Conservation (phyloP, 1,140 invertebrate species). For the Popillia japonica region DNA sequence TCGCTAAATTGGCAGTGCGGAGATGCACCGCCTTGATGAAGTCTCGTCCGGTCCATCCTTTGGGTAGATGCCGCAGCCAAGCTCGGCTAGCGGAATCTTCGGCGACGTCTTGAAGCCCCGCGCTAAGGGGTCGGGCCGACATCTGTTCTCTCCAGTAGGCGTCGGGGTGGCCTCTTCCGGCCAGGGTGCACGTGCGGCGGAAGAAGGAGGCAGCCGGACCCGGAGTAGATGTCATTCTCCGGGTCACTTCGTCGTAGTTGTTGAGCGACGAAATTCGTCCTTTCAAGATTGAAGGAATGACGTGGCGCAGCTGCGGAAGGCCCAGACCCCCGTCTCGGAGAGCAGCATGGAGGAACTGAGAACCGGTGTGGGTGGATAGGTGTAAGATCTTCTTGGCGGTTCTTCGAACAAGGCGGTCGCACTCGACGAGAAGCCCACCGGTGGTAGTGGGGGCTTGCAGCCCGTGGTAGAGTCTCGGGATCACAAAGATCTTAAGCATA, state of each 20-base stretch:
- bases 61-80: neutral
- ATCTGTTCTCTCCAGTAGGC: too few relatives aligned
- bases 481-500: slow-evolving; percentile 39
- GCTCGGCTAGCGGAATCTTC: slow-evolving; percentile 36
- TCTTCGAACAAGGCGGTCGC: slow-evolving; percentile 43
- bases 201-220: neutral
- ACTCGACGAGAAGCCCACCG: slow-evolving; percentile 18
- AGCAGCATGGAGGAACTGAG: neutral
- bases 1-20: too few relatives aligned
- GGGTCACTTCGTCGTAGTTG: neutral
- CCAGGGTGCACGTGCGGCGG: neutral
- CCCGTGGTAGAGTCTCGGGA: slow-evolving; percentile 44
- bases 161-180: too few relatives aligned
- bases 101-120: slow-evolving; percentile 8
- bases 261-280: too few relatives aligned
- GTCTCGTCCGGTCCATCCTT: too few relatives aligned
- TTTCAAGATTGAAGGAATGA: too few relatives aligned
- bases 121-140: neutral
- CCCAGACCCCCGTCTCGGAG: slow-evolving; percentile 3
- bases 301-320: neutral
- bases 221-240: neutral
- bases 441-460: slow-evolving; percentile 44
- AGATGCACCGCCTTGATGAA: too few relatives aligned
- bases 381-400: slow-evolving; percentile 37
- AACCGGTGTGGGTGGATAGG: too few relatives aligned